These are phyloP conservation scores for Gambusia holbrooki DNA, from an alignment of 2,113 vertebrate genomes.

Conservation along the genomic window DNA sequence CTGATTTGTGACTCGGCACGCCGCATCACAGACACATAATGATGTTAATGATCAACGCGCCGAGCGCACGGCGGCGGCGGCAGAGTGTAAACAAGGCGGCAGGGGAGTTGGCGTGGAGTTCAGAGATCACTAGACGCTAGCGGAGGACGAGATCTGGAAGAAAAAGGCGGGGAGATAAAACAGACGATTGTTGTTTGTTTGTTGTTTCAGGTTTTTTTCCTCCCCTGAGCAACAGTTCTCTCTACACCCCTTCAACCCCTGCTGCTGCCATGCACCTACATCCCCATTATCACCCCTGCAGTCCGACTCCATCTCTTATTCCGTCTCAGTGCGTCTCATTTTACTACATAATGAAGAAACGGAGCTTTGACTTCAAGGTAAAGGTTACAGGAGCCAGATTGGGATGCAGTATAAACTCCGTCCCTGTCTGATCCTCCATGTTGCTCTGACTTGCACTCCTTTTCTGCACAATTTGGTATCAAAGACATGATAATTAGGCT, in stretches of 20 bases:
- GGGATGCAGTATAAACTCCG: slow-evolving; percentile 54
- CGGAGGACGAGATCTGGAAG: slow-evolving; percentile 56
- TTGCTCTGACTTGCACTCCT: slow-evolving; percentile 37
- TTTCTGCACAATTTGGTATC: slow-evolving; percentile 76
- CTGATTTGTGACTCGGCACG: slow-evolving; percentile 65
- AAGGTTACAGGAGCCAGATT: slow-evolving; percentile 68
- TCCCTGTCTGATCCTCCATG: slow-evolving; percentile 59
- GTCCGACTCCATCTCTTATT: slow-evolving; percentile 57
- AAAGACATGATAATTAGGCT: slow-evolving; percentile 85
- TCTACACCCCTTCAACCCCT: slow-evolving; percentile 62
- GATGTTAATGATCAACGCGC: slow-evolving; percentile 74
- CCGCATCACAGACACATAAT: slow-evolving; percentile 64
- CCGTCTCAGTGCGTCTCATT: slow-evolving; percentile 32
- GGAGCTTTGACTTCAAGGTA: slow-evolving; percentile 74
- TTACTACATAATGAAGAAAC: slow-evolving; percentile 75
- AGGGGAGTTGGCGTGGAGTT: slow-evolving; percentile 74
- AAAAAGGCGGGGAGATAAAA: slow-evolving; percentile 71
- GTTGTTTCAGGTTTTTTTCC: slow-evolving; percentile 48
- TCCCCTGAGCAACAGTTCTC: slow-evolving; percentile 70
- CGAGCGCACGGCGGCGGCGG: slow-evolving; percentile 30
- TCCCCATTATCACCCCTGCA: slow-evolving; percentile 38
- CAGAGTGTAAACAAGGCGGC: slow-evolving; percentile 77
- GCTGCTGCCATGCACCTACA: slow-evolving; percentile 42
- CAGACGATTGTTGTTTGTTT: slow-evolving; percentile 76
- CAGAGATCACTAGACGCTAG: slow-evolving; percentile 70